A percentile compares a stretch with the other conserved stretches of the same genome.
These are phyloP conservation scores for Caradrina clavipalpis DNA, from an alignment of 2,888 invertebrate species.

Conservation along the genomic window DNA sequence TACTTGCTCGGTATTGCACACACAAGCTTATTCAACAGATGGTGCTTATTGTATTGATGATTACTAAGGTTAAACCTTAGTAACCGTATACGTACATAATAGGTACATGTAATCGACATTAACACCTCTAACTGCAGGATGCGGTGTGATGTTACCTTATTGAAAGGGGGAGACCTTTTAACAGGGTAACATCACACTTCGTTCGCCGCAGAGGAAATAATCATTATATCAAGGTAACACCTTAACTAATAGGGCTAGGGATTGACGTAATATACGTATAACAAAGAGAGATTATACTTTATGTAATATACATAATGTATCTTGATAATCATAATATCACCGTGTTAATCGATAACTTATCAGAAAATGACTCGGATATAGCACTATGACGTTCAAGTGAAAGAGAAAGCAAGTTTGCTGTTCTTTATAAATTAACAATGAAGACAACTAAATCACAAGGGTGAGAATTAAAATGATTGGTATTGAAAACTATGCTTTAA, in stretches of 20 bases:
- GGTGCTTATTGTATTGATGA: no score
- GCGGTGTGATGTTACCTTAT: no score
- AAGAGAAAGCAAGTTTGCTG: not conserved
- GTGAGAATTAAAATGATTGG: no score
- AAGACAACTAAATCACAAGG: no score
- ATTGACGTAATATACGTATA: not conserved
- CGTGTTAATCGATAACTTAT: constrained; percentile 26
- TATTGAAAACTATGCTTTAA: no score
- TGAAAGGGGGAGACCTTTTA: no score
- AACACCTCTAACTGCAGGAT: not conserved
- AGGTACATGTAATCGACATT: no score
- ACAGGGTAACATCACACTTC: not conserved
- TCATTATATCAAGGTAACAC: not conserved
- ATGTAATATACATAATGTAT: not conserved
- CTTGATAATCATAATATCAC: constrained; percentile 20
- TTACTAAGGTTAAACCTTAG: no score
- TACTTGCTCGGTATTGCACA: no score
- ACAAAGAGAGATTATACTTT: constrained; percentile 1
- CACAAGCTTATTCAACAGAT: no score
- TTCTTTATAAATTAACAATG: no score
- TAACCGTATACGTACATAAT: no score
- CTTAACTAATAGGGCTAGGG: not conserved
- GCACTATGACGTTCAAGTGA: not conserved
- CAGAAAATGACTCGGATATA: constrained; percentile 14
- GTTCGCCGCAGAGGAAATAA: not conserved